Percentiles rank a stretch among this genome's conserved stretches.
Evolutionary conservation across 1,140 invertebrate genomes (phyloP).

Genomic region (Bombus superbus): DNA sequence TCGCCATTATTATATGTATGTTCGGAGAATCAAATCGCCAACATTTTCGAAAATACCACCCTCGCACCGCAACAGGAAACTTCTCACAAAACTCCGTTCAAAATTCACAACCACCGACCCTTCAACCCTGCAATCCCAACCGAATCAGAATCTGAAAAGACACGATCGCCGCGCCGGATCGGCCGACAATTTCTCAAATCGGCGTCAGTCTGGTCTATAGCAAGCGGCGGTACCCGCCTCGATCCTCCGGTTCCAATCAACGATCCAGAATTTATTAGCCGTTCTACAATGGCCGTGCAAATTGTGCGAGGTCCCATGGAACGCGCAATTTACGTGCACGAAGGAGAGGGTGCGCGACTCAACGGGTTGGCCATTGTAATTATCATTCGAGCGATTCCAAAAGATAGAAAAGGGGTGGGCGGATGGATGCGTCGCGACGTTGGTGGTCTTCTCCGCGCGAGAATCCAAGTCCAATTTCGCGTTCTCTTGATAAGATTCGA

Average conservation of each 20-base stretch:
- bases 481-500: constrained; percentile 38
- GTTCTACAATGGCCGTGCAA: constrained; percentile 19
- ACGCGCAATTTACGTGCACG: constrained; percentile 40
- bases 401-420: neutral
- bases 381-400: neutral
- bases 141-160: constrained; percentile 5
- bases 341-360: neutral
- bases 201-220: neutral
- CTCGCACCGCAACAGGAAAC: neutral
- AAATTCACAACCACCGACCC: neutral
- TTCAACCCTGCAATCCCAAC: neutral
- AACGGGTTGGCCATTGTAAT: constrained; percentile 8
- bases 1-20: neutral
- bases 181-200: constrained; percentile 7
- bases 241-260: constrained; percentile 29
- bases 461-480: constrained; percentile 44
- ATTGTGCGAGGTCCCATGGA: constrained; percentile 23
- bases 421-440: neutral
- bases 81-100: neutral
- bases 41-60: neutral
- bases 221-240: neutral
- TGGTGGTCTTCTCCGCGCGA: constrained; percentile 7
- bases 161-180: neutral
- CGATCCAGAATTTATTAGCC: constrained; percentile 41
- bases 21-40: neutral